Evolutionary conservation across 2,113 vertebrate species (phyloP), one percentile per base, ranked within the genome.

Genomic region (Sminthopsis crassicaudata): DNA sequence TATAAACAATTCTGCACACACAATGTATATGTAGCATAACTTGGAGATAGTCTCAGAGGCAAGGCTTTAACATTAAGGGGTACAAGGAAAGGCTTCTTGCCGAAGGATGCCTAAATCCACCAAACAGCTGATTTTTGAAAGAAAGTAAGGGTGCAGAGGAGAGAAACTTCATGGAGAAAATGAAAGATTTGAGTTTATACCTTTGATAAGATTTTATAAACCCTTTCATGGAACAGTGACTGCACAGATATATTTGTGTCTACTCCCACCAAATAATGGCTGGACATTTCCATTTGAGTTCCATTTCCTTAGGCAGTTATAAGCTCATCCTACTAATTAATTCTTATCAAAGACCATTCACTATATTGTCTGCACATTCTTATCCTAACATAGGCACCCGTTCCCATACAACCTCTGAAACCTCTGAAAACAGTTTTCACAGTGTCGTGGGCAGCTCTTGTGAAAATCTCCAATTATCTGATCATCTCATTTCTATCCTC

Each of bases 301-400:
- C 89, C 67, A n/a, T 19, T 88, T 96, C 91, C 42, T 48, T 92
- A 53, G 46, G 46, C 92, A 26, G 88, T 50, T 92, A n/a, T 95
- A 90, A 60, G 22, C 9, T 95, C 91, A 25, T 67, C 52, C 46
- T 90, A 95, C 96, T 91, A 84, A 93, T 95, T 95, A 93, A 89
- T 96, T 95, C 53, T 96, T 51, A 46, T 19, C 24, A 50, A 92
- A 26, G 36, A 88, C 48, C 19, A 27, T 90, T 90, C 89, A 90
- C 89, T 24, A 30, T 30, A 90, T 50, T 90, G 89, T 46, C 89
- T 90, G 5, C 52, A n/a, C 2, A 51, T 76, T 57, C 84, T 16
- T 54, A 60, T 90, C 16, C 8, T 53, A 54, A 54, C 9, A 57
- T 2, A 95, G 42, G 90, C 19, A 53, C 25, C 14, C 50, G 30